phyloP scores from a whole-genome alignment of 2,888 invertebrate genomes.

The Charanyca ferruginea region DNA sequence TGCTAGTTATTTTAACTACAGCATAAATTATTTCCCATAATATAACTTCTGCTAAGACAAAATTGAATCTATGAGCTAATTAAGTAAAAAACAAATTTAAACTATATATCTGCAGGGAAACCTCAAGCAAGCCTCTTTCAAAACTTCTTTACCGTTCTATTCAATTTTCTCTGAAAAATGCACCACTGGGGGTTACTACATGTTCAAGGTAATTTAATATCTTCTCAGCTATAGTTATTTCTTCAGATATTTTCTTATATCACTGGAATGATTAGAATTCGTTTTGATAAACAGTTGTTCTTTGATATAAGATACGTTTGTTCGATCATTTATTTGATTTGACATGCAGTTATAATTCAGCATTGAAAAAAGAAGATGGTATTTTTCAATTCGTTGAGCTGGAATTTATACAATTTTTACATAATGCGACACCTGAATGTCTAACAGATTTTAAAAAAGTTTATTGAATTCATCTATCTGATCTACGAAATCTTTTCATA shows the following conservation, averaged over 20 bases:
- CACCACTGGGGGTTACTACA: slow-evolving; percentile 50
- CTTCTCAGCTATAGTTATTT: slow-evolving; percentile 40
- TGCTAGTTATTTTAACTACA: too few species aligned
- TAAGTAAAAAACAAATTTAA: slow-evolving; percentile 9
- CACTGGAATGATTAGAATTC: slow-evolving; percentile 30
- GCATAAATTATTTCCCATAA: not conserved
- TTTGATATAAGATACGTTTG: not conserved
- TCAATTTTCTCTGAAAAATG: slow-evolving; percentile 66
- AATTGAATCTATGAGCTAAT: not conserved
- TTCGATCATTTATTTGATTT: slow-evolving; percentile 15
- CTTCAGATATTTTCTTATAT: slow-evolving; percentile 36
- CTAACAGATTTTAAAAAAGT: not conserved
- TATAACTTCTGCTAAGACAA: too few species aligned
- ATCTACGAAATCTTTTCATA: slow-evolving; percentile 18
- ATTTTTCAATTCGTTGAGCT: not conserved
- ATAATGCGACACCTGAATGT: not conserved
- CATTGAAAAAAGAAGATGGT: not conserved
- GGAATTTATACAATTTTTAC: not conserved
- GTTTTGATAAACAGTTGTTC: slow-evolving; percentile 28
- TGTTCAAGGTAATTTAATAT: slow-evolving; percentile 59
- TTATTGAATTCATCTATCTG: not conserved
- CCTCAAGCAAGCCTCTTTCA: not conserved
- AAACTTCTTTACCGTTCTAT: slow-evolving; percentile 56
- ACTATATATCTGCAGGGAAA: slow-evolving; percentile 2
- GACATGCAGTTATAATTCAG: not conserved